A percentile compares a stretch with the other conserved stretches of the same genome.
phyloP scores from a whole-genome alignment of 2,797 vertebrate species.

The Danionella dracula region DNA sequence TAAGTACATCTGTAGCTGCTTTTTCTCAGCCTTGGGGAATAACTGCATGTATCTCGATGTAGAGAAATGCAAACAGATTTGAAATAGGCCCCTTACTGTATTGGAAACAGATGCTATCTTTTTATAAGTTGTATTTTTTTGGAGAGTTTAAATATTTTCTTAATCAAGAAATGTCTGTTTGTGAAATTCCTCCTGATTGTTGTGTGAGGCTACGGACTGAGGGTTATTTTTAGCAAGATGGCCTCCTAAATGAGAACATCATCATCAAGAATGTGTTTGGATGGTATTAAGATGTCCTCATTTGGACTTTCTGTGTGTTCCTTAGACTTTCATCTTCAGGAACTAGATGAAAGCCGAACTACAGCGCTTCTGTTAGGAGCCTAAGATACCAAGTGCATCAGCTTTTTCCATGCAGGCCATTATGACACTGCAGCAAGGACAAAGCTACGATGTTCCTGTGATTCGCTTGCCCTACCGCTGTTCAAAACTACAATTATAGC shows the following conservation, averaged over 20 bases:
- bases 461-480: neutral
- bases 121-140: no score
- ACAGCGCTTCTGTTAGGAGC: constrained; percentile 40
- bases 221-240: neutral
- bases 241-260: neutral
- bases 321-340: constrained; percentile 17
- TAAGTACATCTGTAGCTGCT: neutral
- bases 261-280: neutral
- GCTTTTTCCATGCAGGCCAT: neutral
- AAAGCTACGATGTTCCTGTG: constrained; percentile 4
- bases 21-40: neutral
- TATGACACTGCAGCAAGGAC: neutral
- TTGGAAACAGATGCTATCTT: no score
- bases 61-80: no score
- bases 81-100: no score
- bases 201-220: neutral
- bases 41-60: neutral
- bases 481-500: no score
- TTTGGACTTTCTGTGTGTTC: neutral
- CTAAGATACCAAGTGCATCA: constrained; percentile 51
- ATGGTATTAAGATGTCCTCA: neutral
- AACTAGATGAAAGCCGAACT: constrained; percentile 7
- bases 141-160: no score
- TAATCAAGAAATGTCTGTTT: neutral
- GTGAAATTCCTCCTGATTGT: neutral